phyloP scores from a whole-genome alignment of 2,113 vertebrate genomes.

The Sebastes schlegelii region DNA sequence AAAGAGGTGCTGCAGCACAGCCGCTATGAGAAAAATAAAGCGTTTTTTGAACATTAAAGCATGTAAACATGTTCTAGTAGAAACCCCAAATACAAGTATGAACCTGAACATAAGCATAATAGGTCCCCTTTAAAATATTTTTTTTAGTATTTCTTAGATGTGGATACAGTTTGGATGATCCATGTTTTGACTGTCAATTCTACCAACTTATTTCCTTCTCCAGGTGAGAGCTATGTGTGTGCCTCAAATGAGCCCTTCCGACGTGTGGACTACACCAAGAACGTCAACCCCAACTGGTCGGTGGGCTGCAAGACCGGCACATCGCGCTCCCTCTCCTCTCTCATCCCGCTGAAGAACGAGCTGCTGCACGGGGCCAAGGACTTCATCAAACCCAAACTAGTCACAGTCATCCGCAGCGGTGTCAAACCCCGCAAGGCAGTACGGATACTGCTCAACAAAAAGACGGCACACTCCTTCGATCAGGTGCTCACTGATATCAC shows the following conservation, averaged over 20 bases:
- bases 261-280: constrained; percentile 96
- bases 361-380: constrained; percentile 90
- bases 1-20: too few relatives aligned
- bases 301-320: constrained; percentile 90
- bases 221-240: constrained; percentile 98
- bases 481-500: constrained; percentile 98
- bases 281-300: constrained; percentile 96
- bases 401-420: constrained; percentile 97
- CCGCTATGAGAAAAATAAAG: too few relatives aligned
- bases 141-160: neutral
- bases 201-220: constrained; percentile 8
- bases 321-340: constrained; percentile 86
- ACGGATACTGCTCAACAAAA: constrained; percentile 96
- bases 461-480: constrained; percentile 98
- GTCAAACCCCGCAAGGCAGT: constrained; percentile 98
- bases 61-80: too few relatives aligned
- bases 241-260: constrained; percentile 95
- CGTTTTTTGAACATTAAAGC: too few relatives aligned
- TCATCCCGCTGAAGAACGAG: constrained; percentile 85
- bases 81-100: too few relatives aligned
- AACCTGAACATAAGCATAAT: too few relatives aligned
- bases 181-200: neutral
- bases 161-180: neutral
- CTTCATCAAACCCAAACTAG: constrained; percentile 97
- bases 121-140: neutral